These are phyloP conservation scores for Chloebia gouldiae DNA, from an alignment of 2,113 vertebrate species.

Conservation along the genomic window DNA sequence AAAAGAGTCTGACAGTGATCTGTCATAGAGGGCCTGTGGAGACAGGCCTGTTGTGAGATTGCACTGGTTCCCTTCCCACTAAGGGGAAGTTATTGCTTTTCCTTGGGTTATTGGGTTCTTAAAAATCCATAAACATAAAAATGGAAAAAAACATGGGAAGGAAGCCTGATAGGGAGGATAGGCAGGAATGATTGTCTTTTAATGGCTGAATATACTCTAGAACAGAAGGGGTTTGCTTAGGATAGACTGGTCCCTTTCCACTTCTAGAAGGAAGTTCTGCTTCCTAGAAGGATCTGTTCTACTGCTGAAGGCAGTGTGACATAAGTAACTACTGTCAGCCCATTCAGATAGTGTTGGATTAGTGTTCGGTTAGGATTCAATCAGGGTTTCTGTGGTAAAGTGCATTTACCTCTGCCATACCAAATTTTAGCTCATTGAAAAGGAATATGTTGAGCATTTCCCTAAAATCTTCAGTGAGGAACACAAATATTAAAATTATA, in stretches of 20 bases:
- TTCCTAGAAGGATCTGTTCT: not conserved
- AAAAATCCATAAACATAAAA: not conserved
- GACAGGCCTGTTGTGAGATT: fast-evolving
- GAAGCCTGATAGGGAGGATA: not conserved
- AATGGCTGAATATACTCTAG: not conserved
- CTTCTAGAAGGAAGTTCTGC: too few relatives aligned
- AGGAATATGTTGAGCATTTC: not conserved
- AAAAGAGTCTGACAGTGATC: too few relatives aligned
- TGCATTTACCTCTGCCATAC: not conserved
- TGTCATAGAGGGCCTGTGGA: not conserved
- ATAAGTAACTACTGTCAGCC: not conserved
- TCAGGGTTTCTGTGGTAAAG: not conserved
- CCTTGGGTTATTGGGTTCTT: not conserved
- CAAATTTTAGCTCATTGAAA: not conserved
- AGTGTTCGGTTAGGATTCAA: not conserved
- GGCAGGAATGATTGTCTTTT: not conserved
- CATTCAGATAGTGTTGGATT: not conserved
- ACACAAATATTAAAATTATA: not conserved
- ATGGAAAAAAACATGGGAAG: not conserved
- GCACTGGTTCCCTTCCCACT: not conserved
- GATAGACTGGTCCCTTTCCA: not conserved
- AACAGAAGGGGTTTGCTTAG: not conserved
- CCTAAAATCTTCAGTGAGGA: not conserved
- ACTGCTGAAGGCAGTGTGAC: not conserved
- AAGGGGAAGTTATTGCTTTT: not conserved